Evolutionary conservation across 1,140 invertebrate genomes (phyloP).

Genomic region (Temnothorax longispinosus): DNA sequence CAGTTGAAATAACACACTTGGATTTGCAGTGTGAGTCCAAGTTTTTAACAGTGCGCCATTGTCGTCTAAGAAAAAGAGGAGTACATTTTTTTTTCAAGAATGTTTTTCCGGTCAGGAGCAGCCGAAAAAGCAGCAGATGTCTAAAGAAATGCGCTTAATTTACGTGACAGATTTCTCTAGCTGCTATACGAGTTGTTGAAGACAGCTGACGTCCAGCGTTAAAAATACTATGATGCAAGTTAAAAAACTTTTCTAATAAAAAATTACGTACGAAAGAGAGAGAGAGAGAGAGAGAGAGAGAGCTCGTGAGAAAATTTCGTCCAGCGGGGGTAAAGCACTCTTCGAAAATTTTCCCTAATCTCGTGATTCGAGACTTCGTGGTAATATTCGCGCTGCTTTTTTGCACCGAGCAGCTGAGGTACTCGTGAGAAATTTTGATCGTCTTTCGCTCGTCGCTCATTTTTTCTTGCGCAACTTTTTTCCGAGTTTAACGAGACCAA

Average conservation of each 20-base stretch:
- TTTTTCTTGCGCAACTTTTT: conserved; percentile 20
- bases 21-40: too few species aligned
- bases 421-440: conserved; percentile 70
- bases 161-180: conserved; percentile 16
- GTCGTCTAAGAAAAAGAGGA: background rate
- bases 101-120: background rate
- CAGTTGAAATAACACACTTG: too few species aligned
- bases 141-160: conserved; percentile 46
- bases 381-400: conserved; percentile 54
- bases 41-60: background rate
- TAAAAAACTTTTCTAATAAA: conserved; percentile 48
- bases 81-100: background rate
- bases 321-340: conserved; percentile 16
- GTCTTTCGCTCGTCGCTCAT: background rate
- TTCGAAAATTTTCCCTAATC: conserved; percentile 52
- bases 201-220: conserved; percentile 22
- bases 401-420: conserved; percentile 58
- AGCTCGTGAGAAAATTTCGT: conserved; percentile 15
- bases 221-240: background rate
- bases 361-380: conserved; percentile 12
- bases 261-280: conserved; percentile 44
- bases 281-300: conserved; percentile 60
- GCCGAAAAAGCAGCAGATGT: conserved; percentile 44
- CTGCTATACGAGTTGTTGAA: background rate
- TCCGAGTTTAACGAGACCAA: conserved; percentile 37